Evolutionary conservation across 2,113 vertebrate genomes (phyloP).

Genomic region (Silurus asotus): DNA sequence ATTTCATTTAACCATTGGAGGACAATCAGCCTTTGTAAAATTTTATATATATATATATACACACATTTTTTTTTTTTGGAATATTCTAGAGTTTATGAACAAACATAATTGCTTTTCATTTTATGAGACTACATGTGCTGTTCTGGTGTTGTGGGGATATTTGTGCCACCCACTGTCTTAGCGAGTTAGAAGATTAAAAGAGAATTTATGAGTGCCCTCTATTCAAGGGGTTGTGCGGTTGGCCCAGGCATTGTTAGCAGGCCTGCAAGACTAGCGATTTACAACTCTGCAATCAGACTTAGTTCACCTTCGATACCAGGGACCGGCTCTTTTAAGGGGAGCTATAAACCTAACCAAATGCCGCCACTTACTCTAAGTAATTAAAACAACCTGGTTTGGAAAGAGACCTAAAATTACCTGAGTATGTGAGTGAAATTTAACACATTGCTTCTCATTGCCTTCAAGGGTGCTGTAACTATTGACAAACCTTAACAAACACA

Average conservation of each 20-base stretch:
- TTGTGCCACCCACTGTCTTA: conserved; percentile 44
- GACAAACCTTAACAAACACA: conserved; percentile 65
- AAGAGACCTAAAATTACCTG: conserved; percentile 71
- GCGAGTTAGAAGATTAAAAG: conserved; percentile 52
- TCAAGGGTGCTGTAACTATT: conserved; percentile 71
- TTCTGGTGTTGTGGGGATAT: conserved; percentile 32
- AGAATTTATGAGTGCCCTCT: conserved; percentile 58
- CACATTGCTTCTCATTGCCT: conserved; percentile 54
- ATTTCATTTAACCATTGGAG: background rate
- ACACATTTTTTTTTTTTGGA: background rate
- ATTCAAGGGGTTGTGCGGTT: conserved; percentile 54
- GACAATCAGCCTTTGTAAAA: background rate
- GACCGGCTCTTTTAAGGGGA: conserved; percentile 71
- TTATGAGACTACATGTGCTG: conserved; percentile 2
- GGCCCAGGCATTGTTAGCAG: conserved; percentile 64
- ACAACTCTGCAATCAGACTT: conserved; percentile 68
- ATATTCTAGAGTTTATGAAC: background rate
- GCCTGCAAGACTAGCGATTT: conserved; percentile 67
- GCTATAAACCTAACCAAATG: conserved; percentile 78
- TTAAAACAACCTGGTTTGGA: conserved; percentile 80
- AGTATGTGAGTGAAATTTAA: conserved; percentile 63
- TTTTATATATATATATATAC: background rate
- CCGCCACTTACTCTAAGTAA: conserved; percentile 77
- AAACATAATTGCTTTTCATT: conserved; percentile 1
- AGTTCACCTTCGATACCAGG: conserved; percentile 66